Evolutionary conservation across 2,113 vertebrate genomes (phyloP).

Genomic region (Lophotis ruficrista): DNA sequence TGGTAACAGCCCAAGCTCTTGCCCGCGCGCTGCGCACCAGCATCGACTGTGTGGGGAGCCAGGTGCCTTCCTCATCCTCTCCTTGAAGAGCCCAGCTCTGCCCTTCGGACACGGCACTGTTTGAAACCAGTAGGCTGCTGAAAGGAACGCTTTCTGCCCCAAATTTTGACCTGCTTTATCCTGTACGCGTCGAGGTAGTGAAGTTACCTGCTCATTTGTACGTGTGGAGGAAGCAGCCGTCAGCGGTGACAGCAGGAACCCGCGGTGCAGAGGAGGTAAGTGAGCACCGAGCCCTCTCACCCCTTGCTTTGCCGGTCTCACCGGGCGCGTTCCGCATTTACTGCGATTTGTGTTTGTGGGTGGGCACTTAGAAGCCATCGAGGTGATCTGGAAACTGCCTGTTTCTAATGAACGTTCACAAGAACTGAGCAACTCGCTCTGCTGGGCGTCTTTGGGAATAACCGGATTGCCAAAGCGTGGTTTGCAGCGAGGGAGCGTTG

Average conservation of each 20-base stretch:
- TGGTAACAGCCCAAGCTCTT: not conserved
- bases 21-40: not conserved
- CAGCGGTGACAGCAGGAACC: not conserved
- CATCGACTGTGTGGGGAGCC: fast-evolving
- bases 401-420: not conserved
- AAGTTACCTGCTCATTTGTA: not conserved
- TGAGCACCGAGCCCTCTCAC: not conserved
- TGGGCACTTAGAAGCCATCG: not conserved
- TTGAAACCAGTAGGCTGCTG: not conserved
- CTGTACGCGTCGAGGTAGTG: not conserved
- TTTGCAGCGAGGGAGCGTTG: not conserved
- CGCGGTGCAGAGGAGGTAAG: fast-evolving
- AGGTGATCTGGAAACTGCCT: not conserved
- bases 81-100: not conserved
- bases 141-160: not conserved
- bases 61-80: not conserved
- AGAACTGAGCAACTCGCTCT: not conserved
- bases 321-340: not conserved
- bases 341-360: not conserved
- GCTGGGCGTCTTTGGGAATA: not conserved
- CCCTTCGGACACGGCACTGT: not conserved
- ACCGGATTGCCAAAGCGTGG: not conserved
- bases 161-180: not conserved
- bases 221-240: not conserved
- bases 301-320: not conserved